Evolutionary conservation across 2,797 vertebrate genomes (phyloP), one percentile per base, ranked within the genome.

Genomic region (Lacerta agilis): DNA sequence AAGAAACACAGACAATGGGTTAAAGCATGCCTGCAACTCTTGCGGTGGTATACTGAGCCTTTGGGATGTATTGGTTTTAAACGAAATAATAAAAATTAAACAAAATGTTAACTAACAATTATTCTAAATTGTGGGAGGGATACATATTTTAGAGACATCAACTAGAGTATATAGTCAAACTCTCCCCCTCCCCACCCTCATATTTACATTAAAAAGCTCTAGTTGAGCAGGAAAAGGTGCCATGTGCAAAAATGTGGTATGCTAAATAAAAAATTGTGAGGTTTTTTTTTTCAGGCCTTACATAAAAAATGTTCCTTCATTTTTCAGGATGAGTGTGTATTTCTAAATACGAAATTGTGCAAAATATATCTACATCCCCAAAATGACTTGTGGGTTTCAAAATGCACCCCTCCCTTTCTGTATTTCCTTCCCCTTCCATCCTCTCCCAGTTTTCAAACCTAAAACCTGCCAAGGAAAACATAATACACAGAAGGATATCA

Each of bases 401-500:
- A 66, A 75, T 41, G 5, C 20, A 36, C 38, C 23, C 82, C 49
- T 55, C 13, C 23, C 45, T 69, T 77, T 85, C 61, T 13, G 23
- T 77, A 36, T 85, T 85, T 64, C 36, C 27, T 85, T 41, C 11
- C 73, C 18, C 25, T 55, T 71, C 78, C 36, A 13, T 25, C 8
- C 8, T 23, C 29, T 75, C 43, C 17, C 4, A 36, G 23, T 88
- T 80, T 72, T 80, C 11, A 88, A 80, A 45, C 38, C 66, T n/a
- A 18, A 10, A 79, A 23, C 45, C 8, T 66, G 5, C 33, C 69
- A 91, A 87, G 29, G 41, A 82, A 92, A 93, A 85, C 76, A 36
- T 67, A 91, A 86, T 72, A 38, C 41, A 80, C 7, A 88, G 64
- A 33, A 5, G 25, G 87, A 83, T 91, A 93, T 75, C 64, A 90